Evolutionary conservation across 37 sponge, comb jelly and placozoan species (phyloP).

Genomic region (Hormiphora californensis): DNA sequence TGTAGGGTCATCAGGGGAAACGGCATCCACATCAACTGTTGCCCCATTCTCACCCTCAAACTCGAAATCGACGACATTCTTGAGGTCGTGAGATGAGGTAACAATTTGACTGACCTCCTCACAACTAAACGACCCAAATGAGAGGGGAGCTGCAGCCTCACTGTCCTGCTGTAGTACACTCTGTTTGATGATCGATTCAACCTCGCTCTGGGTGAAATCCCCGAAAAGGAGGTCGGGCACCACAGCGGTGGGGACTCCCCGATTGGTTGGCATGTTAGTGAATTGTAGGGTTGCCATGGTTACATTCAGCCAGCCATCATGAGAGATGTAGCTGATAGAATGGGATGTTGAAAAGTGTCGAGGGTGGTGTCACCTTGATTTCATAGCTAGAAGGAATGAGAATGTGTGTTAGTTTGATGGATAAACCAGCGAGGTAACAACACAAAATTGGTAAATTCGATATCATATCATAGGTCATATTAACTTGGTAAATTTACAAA

Average conservation of each 20-base stretch:
- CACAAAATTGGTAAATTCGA: neutral
- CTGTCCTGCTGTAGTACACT: neutral
- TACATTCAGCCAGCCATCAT: too few species aligned
- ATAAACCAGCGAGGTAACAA: too few species aligned
- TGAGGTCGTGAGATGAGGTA: neutral
- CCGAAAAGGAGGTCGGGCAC: conserved; percentile 7
- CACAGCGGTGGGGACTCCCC: too few species aligned
- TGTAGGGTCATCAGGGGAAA: neutral
- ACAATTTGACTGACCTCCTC: conserved; percentile 7
- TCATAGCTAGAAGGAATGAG: too few species aligned
- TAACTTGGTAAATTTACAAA: neutral
- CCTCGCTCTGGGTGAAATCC: conserved; percentile 40
- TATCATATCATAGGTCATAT: neutral
- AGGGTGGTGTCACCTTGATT: too few species aligned
- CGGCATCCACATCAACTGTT: neutral
- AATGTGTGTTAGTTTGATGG: too few species aligned
- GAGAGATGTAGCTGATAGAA: too few species aligned
- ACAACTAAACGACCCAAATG: neutral
- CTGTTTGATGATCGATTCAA: conserved; percentile 16
- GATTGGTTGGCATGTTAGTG: too few species aligned
- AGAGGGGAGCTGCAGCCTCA: neutral
- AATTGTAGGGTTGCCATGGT: conserved; percentile 32
- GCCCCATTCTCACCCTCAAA: conserved; percentile 23
- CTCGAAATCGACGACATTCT: conserved; percentile 31
- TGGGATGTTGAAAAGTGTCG: too few species aligned